These are phyloP conservation scores for Caradrina kadenii DNA, from an alignment of 2,888 invertebrate species.

Conservation along the genomic window DNA sequence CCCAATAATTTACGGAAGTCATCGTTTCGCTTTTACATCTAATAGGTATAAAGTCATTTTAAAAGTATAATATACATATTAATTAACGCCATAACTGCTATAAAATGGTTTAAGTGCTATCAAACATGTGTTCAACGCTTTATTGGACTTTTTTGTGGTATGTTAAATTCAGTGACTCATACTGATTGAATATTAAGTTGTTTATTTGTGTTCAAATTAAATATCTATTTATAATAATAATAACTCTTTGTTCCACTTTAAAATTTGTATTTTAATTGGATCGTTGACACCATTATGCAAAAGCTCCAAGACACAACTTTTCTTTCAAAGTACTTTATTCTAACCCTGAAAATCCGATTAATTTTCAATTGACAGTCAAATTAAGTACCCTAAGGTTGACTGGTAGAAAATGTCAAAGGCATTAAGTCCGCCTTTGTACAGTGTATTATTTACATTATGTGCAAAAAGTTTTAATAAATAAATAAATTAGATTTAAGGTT, in stretches of 20 bases:
- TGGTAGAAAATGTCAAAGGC: too few relatives aligned
- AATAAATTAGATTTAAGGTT: too few relatives aligned
- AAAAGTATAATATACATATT: slow-evolving; percentile 21
- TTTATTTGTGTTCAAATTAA: neutral
- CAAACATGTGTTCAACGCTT: slow-evolving; percentile 39
- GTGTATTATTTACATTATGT: too few relatives aligned
- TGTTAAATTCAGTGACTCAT: slow-evolving; percentile 27
- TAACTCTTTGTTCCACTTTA: neutral
- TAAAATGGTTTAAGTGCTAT: slow-evolving; percentile 41
- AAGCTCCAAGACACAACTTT: too few relatives aligned
- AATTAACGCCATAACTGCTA: slow-evolving; percentile 27
- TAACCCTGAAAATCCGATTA: too few relatives aligned
- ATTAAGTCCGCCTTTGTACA: too few relatives aligned
- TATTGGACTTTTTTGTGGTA: slow-evolving; percentile 26
- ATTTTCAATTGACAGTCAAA: too few relatives aligned
- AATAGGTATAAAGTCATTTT: slow-evolving; percentile 7
- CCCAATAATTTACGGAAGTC: slow-evolving; percentile 56
- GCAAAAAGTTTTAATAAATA: too few relatives aligned
- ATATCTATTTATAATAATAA: neutral
- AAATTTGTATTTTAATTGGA: neutral
- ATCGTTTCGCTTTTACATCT: slow-evolving; percentile 32
- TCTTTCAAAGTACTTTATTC: too few relatives aligned
- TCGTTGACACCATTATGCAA: too few relatives aligned
- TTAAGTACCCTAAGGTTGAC: too few relatives aligned
- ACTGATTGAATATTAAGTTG: slow-evolving; percentile 1